Base-by-base conservation (phyloP, 2,888 invertebrate species). In the Ischnura elegans region DNA sequence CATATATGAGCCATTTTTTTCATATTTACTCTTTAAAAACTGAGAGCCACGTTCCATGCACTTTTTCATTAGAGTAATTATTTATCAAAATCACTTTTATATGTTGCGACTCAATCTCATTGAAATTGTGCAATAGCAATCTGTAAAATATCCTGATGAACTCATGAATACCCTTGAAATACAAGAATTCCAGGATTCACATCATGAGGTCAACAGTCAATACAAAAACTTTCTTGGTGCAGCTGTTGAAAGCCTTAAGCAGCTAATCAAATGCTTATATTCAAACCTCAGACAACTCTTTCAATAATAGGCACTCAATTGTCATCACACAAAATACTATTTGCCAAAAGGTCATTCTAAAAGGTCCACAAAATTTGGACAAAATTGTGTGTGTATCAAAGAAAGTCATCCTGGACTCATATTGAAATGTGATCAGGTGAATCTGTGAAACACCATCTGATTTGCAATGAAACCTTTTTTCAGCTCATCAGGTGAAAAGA, bases 61-160 rank as follows among this genome's bases (percentile, higher is more conserved):
- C 76, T n/a, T 76, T 76, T 76, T 76, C 76, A 76, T 76, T 76
- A 13, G 76, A 76, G 76, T 76, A 76, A 76, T 29, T 76, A n/a
- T 8, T 76, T n/a, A 76, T 76, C 76, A 76, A 76, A 36, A 6
- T 76, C 76, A 76, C 16, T 76, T 76, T 5, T 19, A 19, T 51
- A 76, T 36, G 76, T 36, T 36, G 61, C 47, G n/a, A n/a, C n/a
- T 51, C 36, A 36, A 16, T 13, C 29, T 76, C 36, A 1, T 36
- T 36, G 10, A 29, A 1, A 76, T 36, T 76, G 76, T 76, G 76
- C 36, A 36, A 36, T 10, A 76, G 36, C 13, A 76, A 76, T 25
- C 19, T 19, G 61, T 21, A 25, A 36, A 76, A 36, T 1, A 10
- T 8, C 76, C 76, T 29, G 3, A 76, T 76, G 76, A 76, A 76